Evolutionary conservation across 2,888 invertebrate genomes (phyloP).

Genomic region (Cataglyphis rosenhaueri): DNA sequence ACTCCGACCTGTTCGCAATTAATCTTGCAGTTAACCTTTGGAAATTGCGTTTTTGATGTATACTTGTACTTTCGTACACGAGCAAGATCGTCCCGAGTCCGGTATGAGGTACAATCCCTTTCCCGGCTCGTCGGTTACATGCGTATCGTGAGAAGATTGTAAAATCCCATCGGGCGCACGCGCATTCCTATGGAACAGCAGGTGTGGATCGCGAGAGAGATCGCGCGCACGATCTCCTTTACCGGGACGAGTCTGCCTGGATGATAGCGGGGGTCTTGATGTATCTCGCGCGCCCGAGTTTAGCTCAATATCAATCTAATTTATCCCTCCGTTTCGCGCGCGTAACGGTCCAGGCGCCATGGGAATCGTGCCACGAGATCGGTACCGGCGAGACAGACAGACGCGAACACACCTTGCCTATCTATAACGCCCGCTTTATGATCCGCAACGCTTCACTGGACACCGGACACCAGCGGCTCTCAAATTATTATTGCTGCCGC

Average conservation of each 20-base stretch:
- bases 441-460: constrained; percentile 57
- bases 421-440: constrained; percentile 59
- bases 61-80: constrained; percentile 45
- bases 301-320: constrained; percentile 73
- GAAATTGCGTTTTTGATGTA: constrained; percentile 67
- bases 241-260: constrained; percentile 44
- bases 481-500: constrained; percentile 12
- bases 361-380: constrained; percentile 73
- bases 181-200: constrained; percentile 70
- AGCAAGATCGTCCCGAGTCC: constrained; percentile 40
- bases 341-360: constrained; percentile 70
- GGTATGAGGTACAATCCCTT: constrained; percentile 46
- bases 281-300: constrained; percentile 68
- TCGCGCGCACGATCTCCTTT: constrained; percentile 66
- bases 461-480: constrained; percentile 50
- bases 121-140: constrained; percentile 48
- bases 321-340: constrained; percentile 62
- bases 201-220: constrained; percentile 65
- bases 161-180: constrained; percentile 63
- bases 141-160: constrained; percentile 73
- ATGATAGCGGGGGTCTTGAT: constrained; percentile 42
- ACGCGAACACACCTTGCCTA: constrained; percentile 57
- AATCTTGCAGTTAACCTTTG: constrained; percentile 71
- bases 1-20: constrained; percentile 61
- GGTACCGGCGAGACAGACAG: constrained; percentile 35